Base-by-base conservation (phyloP, 2,888 invertebrate species). In the Physocephala rufipes region DNA sequence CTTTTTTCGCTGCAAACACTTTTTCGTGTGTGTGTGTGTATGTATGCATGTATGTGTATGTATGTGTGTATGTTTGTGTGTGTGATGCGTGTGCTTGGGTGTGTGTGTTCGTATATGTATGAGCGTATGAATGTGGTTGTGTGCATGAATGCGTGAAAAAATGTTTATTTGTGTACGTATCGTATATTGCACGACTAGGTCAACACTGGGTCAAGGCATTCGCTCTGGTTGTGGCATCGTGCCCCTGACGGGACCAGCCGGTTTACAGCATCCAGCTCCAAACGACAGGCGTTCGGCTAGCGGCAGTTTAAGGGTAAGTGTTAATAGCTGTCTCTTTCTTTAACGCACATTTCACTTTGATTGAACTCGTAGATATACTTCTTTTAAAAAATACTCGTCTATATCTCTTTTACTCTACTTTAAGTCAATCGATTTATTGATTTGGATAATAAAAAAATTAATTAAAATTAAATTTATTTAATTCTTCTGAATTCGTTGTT, bases 191-290 rank as follows among this genome's bases (percentile, higher is more conserved):
- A 73, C 74, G 80, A 83, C 81, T 85, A 86, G 86, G 84, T 81
- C 86, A 79, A 86, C 85, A 77, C 84, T 86, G 83, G 85, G 86
- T 81, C 86, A 86, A 84, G 86, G 86, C 80, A 86, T 86, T 75
- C 85, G 86, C 73, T 85, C 85, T 78, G 85, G 86, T 81, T 86
- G 86, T 80, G 85, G 84, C 80, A 85, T 86, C 81, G 85, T 86
- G 76, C 86, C 86, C 61, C 80, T 86, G 67, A 86, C 86, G 69
- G 86, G 86, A 80, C 85, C 86, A 49, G 85, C 85, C 77, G 86
- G 86, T 79, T 80, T 86, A 59, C 86, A 86, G 78, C 86, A 85
- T 80, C 85, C 84, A 83, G 82, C 84, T 80, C 82, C 85, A 79
- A 81, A 84, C 80, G 86, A 86, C 82, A 84, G 86, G 55, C 85